Evolutionary conservation across 1,140 invertebrate species (phyloP), one percentile per base, ranked within the genome.

Genomic region (Oryctes rhinoceros): DNA sequence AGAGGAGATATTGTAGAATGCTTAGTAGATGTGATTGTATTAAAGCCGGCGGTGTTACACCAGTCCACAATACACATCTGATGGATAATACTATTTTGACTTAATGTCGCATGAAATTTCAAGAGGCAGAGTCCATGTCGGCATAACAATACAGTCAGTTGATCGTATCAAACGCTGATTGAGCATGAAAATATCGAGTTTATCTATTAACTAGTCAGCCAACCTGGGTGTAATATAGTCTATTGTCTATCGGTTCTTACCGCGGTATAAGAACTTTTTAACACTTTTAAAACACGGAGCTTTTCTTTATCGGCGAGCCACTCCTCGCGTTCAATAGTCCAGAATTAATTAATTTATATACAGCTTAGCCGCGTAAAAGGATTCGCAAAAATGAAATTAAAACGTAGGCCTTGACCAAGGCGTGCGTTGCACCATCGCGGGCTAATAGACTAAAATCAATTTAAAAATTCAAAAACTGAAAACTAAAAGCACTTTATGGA

Each of bases 91-190:
- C 83, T 84, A 85, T 86, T 86, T 84, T 84, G 85, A 84, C 81
- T 85, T 86, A 86, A 86, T 85, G 84, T 85, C 85, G 85, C 85
- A 86, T 86, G 85, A 86, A 86, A 86, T 86, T 86, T 84, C 83
- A 85, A 84, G 84, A 86, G 83, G 83, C 84, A 84, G 78, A 82
- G 78, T 82, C 82, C 81, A 84, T 82, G 83, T 84, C 84, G 85
- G 84, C 81, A 82, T 81, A 83, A 83, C 83, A 84, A 84, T 83
- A 82, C 80, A 83, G 80, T 83, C 83, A 80, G 83, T 81, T 83
- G 85, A 85, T 86, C 83, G 81, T 85, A 86, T 86, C 85, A 82
- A 81, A 48, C 81, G 78, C 81, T 84, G 84, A 86, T 86, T 85
- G 85, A 85, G 83, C 85, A 81, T 86, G 84, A 86, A 86, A 84